These are phyloP conservation scores for Cheirogaleus medius DNA, from an alignment of 2,113 vertebrate species.

Conservation along the genomic window DNA sequence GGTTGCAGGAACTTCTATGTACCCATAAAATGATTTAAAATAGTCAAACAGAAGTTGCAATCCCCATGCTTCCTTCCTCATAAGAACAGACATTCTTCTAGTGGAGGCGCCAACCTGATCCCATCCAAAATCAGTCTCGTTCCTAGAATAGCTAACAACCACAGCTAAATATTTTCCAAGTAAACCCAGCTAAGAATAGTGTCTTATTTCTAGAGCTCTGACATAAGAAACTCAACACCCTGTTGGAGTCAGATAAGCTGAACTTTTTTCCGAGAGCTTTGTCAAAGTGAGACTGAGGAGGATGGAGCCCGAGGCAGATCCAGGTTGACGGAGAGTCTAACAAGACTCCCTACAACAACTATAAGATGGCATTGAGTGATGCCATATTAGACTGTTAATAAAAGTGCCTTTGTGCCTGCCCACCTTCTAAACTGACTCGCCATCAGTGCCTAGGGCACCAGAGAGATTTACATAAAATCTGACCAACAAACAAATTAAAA, in stretches of 20 bases:
- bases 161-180: slow-evolving; percentile 48
- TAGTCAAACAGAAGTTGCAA: not conserved
- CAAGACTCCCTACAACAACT: not conserved
- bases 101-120: not conserved
- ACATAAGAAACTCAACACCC: slow-evolving; percentile 44
- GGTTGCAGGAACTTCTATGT: not conserved
- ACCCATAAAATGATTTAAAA: not conserved
- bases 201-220: slow-evolving; percentile 58
- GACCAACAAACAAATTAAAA: not conserved
- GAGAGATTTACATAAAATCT: not conserved
- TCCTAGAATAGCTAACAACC: slow-evolving; percentile 56
- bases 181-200: slow-evolving; percentile 70
- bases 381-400: not conserved
- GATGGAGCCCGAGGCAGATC: not conserved
- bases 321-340: not conserved
- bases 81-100: not conserved
- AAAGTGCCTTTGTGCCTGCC: not conserved
- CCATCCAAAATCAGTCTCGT: slow-evolving; percentile 33
- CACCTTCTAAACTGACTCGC: not conserved
- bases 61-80: not conserved
- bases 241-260: slow-evolving; percentile 55
- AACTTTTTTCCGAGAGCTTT: not conserved
- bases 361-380: not conserved
- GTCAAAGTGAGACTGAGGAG: not conserved
- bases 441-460: not conserved